Base-by-base conservation (phyloP, 1,140 invertebrate genomes). In the Aphidius gifuensis region DNA sequence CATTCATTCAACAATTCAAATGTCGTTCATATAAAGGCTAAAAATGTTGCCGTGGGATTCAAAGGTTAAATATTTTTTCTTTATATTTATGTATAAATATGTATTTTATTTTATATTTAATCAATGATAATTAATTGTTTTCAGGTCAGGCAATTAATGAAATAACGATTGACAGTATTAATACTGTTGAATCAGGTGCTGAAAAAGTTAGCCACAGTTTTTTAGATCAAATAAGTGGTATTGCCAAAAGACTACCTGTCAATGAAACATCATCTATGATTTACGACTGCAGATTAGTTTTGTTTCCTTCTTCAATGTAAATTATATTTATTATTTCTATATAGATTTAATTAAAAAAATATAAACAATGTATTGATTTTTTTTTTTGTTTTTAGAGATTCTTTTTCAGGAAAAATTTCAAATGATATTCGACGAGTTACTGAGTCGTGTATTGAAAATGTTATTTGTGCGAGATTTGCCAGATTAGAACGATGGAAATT, bases 11-110 rank as follows among this genome's bases (percentile, higher is more conserved):
- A 46, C 5, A 53, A 44, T 2, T 32, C 6, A 8, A 32, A 67
- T 2, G 9, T 23, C 11, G 53, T 68, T 21, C 62, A 66, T 23
- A 11, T 69, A 56, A 43, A 66, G 7, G 65, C 65, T 9, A 53
- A 64, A 7, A 43, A 68, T 58, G n/a, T 47, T 2, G 9, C 23
- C 0, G 42, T 66, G 7, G 9, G 42, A 53, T 68, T 70, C 51
- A 49, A 39, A 58, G 63, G 67, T 68, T 48, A 62, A 44, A 50
- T 40, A 47, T 55, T 4, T 23, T 60, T 46, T 60, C 23, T 32
- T 32, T 32, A 32, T 32, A 32, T 32, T 32, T 32, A 32, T 32
- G 4, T 32, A 32, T 32, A 3, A 32, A 32, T 3, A 32, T 32
- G 4, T 32, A 3, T 32, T 32, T 32, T 32, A 4, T 32, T 32